Evolutionary conservation across 2,797 vertebrate species (phyloP), one percentile per base, ranked within the genome.

Genomic region (Neostethus bicornis): DNA sequence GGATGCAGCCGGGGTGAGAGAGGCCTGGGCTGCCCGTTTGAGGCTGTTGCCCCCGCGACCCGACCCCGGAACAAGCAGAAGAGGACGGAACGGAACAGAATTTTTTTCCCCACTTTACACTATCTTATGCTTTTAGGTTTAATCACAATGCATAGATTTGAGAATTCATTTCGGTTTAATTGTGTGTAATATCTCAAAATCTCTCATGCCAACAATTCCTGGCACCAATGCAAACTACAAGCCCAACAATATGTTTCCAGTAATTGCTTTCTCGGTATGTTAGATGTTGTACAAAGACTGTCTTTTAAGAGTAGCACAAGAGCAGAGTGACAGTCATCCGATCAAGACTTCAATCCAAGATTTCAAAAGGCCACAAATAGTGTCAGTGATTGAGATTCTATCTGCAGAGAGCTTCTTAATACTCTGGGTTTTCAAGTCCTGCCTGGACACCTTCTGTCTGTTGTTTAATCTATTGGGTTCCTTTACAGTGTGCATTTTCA

Each of bases 251-350:
- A 37, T 29, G 44, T 49, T 39, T 55, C 24, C 7, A 4, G 51
- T 83, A 80, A 85, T 77, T 76, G 55, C 66, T 74, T 53, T 49
- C 62, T 73, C 72, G 49, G 44, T 60, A 50, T 45, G 66, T 29
- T 66, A 80, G 57, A 73, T 65, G 56, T 16, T 46, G 58, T 66
- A 44, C 17, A 47, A 49, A 45, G 43, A 44, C 46, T 50, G 49
- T 23, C 28, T 35, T 42, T 37, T 51, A 41, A 61, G 51, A 59
- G 44, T 19, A 38, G 43, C 35, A 23, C 41, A 0, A 5, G 29
- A 45, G 58, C 66, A 13, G 35, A 52, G 50, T 49, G 74, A 65
- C 72, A 73, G 66, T 32, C 20, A 44, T 70, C 74, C 69, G 68
- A 85, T 83, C 52, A 38, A 3, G 56, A 68, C 64, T 51, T 78